Evolutionary conservation across 2,797 vertebrate species (phyloP).

Genomic region (Chelidonichthys spinosus): DNA sequence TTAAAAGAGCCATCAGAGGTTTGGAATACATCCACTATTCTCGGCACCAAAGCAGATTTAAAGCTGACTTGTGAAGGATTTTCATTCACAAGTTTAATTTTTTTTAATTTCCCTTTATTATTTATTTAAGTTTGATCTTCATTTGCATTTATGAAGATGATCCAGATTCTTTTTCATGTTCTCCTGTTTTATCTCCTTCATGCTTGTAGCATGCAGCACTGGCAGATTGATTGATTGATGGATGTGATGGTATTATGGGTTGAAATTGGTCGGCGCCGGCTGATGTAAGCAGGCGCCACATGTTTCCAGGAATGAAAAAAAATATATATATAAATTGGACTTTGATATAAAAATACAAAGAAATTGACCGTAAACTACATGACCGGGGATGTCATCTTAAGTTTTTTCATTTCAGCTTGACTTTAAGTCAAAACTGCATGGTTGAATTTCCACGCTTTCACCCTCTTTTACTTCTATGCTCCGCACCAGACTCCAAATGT

Average conservation of each 20-base stretch:
- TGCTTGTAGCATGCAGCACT: constrained; percentile 38
- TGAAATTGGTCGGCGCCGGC: too few species aligned
- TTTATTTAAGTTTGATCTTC: constrained; percentile 41
- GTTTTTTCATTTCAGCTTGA: too few species aligned
- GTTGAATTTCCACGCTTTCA: constrained; percentile 52
- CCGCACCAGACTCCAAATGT: constrained; percentile 62
- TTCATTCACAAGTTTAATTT: constrained; percentile 32
- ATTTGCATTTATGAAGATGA: constrained; percentile 18
- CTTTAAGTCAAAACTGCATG: constrained; percentile 71
- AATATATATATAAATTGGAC: too few species aligned
- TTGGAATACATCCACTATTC: constrained; percentile 40
- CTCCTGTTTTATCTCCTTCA: constrained; percentile 53
- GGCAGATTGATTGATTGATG: constrained; percentile 18
- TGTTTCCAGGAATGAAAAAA: too few species aligned
- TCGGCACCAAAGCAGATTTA: constrained; percentile 33
- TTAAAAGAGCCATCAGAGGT: constrained; percentile 34
- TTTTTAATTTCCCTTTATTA: constrained; percentile 25
- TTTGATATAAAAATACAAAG: too few species aligned
- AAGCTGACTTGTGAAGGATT: constrained; percentile 26
- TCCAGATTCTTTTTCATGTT: constrained; percentile 9
- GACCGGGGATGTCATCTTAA: too few species aligned
- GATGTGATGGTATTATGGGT: too few species aligned
- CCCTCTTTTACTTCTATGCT: constrained; percentile 11
- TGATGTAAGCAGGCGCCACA: too few species aligned
- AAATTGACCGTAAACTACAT: too few species aligned